Percentiles rank a stretch among this genome's conserved stretches.
Conservation (phyloP, 2,797 vertebrate genomes). For the Thamnophis elegans region DNA sequence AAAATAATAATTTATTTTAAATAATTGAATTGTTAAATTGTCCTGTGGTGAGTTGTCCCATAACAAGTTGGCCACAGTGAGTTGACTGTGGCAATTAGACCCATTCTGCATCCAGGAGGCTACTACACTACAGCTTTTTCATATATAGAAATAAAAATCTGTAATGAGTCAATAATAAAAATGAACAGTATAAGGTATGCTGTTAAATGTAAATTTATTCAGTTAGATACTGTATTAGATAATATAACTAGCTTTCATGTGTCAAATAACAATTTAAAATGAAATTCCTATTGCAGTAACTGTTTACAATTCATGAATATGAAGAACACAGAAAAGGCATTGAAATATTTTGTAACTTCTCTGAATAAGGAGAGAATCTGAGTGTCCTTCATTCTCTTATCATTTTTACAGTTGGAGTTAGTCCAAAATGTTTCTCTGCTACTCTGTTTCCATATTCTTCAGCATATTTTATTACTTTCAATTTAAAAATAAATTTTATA, state of each 20-base stretch:
- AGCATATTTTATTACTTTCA: too few species aligned
- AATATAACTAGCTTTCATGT: not conserved
- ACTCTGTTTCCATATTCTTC: too few species aligned
- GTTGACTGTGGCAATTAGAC: not conserved
- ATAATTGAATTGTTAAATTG: too few species aligned
- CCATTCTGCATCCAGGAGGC: not conserved
- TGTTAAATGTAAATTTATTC: not conserved
- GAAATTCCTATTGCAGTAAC: not conserved
- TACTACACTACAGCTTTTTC: not conserved
- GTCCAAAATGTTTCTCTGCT: too few species aligned
- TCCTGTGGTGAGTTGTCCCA: not conserved
- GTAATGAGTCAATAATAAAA: not conserved
- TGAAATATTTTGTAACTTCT: not conserved
- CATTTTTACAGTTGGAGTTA: too few species aligned
- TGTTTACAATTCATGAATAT: not conserved
- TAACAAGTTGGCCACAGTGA: not conserved
- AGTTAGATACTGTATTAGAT: not conserved
- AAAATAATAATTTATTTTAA: too few species aligned
- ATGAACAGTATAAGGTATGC: not conserved
- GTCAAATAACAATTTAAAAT: not conserved
- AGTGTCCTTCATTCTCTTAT: not conserved
- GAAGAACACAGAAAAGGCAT: not conserved
- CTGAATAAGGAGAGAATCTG: not conserved
- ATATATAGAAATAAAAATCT: not conserved
- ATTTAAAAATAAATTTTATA: too few species aligned